Evolutionary conservation across 2,888 invertebrate species (phyloP), one percentile per base, ranked within the genome.

Genomic region (Eristalis arbustorum): DNA sequence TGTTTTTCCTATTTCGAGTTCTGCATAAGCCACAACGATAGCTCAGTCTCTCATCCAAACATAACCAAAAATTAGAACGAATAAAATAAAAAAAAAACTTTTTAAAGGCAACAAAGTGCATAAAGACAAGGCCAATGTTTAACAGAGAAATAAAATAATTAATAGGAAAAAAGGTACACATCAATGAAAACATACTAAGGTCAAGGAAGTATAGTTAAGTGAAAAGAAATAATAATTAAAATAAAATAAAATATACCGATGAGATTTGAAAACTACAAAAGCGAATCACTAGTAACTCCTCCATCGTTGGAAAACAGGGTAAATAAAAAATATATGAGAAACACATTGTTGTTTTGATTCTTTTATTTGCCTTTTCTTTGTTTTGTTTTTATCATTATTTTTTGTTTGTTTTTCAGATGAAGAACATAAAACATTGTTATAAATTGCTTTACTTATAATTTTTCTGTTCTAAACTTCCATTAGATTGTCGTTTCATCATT

Each of bases 311-410:
- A 79, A 87, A 87, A 87, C 83, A 87, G 74, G 87, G 87, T 87
- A 87, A 87, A 87, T 88, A 88, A 89, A 89, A 89, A 89, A 89
- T 90, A 90, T 89, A 89, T 89, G 90, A 89, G 90, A 90, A 90
- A 90, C 90, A 90, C 90, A 90, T 90, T 90, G 90, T 89, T 89
- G 89, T 89, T 87, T 88, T 88, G 80, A 74, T 88, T 88, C 84
- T 85, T 88, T 85, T 88, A 83, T 83, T 82, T 88, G 73, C 79
- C 80, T 80, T 84, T 80, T 89, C 72, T 78, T 87, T 78, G 72
- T 80, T 88, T 84, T 80, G 25, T 25, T 25, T 25, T 25, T 25
- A 49, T 18, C 18, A 49, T 49, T 49, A 18, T 49, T 49, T 18
- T 49, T 49, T 37, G 37, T 37, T 82, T 75, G 75, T 79, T 40